Percentiles rank a stretch among this genome's conserved stretches.
These are phyloP conservation scores for Bombyx mandarina DNA, from an alignment of 1,140 invertebrate species.

Conservation along the genomic window DNA sequence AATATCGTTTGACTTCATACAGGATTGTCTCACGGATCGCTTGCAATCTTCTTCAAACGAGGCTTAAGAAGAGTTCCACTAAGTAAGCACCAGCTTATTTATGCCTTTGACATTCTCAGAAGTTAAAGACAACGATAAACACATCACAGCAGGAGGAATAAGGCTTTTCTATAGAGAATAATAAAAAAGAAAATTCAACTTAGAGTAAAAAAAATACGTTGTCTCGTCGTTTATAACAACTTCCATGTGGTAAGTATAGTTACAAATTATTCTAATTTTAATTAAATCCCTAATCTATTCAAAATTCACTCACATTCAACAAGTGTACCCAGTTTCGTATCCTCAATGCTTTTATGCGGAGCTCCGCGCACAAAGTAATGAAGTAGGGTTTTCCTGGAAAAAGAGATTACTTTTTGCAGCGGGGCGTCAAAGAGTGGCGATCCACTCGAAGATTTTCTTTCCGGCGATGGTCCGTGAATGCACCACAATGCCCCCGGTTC, in stretches of 20 bases:
- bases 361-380: conserved; percentile 51
- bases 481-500: conserved; percentile 59
- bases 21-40: too few species aligned
- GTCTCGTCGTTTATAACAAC: neutral
- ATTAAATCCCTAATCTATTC: conserved; percentile 54
- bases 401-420: conserved; percentile 61
- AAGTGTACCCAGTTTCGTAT: conserved; percentile 49
- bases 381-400: conserved; percentile 50
- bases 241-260: neutral
- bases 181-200: neutral
- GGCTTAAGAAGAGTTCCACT: neutral
- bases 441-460: conserved; percentile 63
- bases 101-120: too few species aligned
- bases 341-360: conserved; percentile 48
- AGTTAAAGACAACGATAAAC: too few species aligned
- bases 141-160: too few species aligned
- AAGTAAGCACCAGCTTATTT: too few species aligned
- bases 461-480: conserved; percentile 59
- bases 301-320: conserved; percentile 52
- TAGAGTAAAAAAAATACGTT: neutral
- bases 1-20: too few species aligned
- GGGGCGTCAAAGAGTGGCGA: conserved; percentile 65
- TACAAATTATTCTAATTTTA: conserved; percentile 19
- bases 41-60: neutral
- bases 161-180: neutral